A percentile compares a stretch with the other conserved stretches of the same genome.
phyloP scores from a whole-genome alignment of 2,797 vertebrate genomes.

The Phalanger gymnotis region DNA sequence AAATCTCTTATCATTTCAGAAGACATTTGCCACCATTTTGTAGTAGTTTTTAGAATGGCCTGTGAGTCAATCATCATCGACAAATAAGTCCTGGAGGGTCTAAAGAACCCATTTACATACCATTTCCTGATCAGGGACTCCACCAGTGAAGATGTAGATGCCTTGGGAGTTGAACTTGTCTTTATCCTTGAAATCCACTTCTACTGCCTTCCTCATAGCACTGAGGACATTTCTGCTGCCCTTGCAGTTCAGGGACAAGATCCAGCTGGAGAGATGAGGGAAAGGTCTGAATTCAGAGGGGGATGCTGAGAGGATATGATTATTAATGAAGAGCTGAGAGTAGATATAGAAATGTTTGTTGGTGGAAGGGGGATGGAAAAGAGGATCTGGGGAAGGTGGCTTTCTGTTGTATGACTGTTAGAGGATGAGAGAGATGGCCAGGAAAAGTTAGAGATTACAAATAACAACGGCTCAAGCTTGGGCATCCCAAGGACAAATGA shows the following conservation, averaged over 20 bases:
- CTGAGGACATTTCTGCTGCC: conserved; percentile 86
- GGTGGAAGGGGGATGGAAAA: background rate
- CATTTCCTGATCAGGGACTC: conserved; percentile 88
- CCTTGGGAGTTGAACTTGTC: conserved; percentile 82
- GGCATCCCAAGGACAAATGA: background rate
- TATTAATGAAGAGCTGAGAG: no score
- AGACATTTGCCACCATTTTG: background rate
- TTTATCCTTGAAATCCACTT: conserved; percentile 84
- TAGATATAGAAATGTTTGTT: background rate
- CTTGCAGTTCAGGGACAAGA: conserved; percentile 81
- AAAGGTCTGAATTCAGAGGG: background rate
- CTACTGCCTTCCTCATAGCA: conserved; percentile 84
- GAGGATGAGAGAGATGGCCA: background rate
- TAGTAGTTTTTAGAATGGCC: background rate
- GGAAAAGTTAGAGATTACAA: background rate
- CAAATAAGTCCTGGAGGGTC: background rate
- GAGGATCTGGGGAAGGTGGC: background rate
- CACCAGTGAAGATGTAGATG: conserved; percentile 89
- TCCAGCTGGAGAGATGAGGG: conserved; percentile 85
- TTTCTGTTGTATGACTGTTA: background rate
- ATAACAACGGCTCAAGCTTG: accelerated
- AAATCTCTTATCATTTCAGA: background rate
- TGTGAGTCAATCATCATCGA: background rate
- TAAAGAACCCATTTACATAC: conserved; percentile 74
- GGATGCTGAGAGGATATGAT: background rate